Percentiles rank a stretch among this genome's conserved stretches.
phyloP scores from a whole-genome alignment of 92 coral and sea anemone species.

The Micromussa lordhowensis region DNA sequence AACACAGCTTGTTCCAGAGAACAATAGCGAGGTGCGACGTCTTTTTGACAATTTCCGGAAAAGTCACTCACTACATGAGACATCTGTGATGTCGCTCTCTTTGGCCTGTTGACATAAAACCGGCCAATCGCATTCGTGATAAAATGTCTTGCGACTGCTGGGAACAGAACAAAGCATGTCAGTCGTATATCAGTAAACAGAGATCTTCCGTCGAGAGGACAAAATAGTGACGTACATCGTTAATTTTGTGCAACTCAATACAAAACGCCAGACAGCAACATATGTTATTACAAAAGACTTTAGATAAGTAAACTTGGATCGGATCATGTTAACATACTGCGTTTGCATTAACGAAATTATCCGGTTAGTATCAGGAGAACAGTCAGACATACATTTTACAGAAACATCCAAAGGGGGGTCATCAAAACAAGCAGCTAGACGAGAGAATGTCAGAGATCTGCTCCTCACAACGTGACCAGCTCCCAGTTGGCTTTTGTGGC shows the following conservation, averaged over 20 bases:
- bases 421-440: no score
- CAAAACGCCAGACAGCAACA: background rate
- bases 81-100: conserved; percentile 24
- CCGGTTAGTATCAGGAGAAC: no score
- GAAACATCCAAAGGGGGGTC: no score
- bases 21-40: conserved; percentile 48
- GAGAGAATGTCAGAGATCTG: no score
- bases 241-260: background rate
- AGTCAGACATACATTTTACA: no score
- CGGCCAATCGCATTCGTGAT: background rate
- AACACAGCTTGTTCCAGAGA: background rate
- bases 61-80: conserved; percentile 10
- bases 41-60: conserved; percentile 36
- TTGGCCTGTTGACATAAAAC: conserved; percentile 6
- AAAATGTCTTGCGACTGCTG: background rate
- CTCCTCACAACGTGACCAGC: no score
- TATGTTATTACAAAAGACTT: no score
- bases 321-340: no score
- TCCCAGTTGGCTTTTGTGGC: no score
- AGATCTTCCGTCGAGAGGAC: background rate
- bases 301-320: no score
- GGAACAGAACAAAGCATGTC: background rate
- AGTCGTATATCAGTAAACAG: background rate
- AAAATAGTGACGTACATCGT: background rate
- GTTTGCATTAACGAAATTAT: no score